A percentile compares a stretch with the other conserved stretches of the same genome.
Evolutionary conservation across 2,888 invertebrate genomes (phyloP).

Genomic region (Noctua janthina): DNA sequence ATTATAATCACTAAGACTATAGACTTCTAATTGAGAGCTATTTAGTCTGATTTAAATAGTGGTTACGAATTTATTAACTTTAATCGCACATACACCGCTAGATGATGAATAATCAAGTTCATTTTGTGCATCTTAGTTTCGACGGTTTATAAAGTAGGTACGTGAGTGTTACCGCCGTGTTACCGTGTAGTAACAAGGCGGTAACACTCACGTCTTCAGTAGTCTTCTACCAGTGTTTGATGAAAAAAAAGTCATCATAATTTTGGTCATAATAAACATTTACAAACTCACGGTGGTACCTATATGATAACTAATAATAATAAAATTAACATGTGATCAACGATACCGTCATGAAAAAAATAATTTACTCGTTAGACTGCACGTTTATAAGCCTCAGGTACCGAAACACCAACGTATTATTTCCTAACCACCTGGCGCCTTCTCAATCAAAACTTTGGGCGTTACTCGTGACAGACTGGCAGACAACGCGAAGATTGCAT

Average conservation of each 20-base stretch:
- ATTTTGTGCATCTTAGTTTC: too few species aligned
- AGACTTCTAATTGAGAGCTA: not conserved
- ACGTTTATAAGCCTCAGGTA: not conserved
- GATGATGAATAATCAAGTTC: too few species aligned
- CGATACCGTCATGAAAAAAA: not conserved
- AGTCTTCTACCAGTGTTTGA: too few species aligned
- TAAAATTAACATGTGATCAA: not conserved
- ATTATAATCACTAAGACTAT: too few species aligned
- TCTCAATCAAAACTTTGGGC: constrained; percentile 37
- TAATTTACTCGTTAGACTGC: not conserved
- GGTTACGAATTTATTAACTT: not conserved
- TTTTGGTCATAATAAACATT: too few species aligned
- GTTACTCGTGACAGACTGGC: constrained; percentile 3
- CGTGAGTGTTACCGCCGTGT: too few species aligned
- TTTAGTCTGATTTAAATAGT: not conserved
- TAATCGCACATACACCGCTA: too few species aligned
- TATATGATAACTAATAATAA: not conserved
- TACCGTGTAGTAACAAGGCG: too few species aligned
- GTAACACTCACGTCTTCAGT: too few species aligned
- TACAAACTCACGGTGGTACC: not conserved
- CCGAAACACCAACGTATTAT: not conserved
- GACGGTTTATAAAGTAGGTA: too few species aligned
- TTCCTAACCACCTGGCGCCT: not conserved
- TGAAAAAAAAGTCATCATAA: too few species aligned
- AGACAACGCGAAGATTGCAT: constrained; percentile 32